Percentiles rank a stretch among this genome's conserved stretches.
Evolutionary conservation across 2,888 invertebrate genomes (phyloP).

Genomic region (Sminthurinus aureus): DNA sequence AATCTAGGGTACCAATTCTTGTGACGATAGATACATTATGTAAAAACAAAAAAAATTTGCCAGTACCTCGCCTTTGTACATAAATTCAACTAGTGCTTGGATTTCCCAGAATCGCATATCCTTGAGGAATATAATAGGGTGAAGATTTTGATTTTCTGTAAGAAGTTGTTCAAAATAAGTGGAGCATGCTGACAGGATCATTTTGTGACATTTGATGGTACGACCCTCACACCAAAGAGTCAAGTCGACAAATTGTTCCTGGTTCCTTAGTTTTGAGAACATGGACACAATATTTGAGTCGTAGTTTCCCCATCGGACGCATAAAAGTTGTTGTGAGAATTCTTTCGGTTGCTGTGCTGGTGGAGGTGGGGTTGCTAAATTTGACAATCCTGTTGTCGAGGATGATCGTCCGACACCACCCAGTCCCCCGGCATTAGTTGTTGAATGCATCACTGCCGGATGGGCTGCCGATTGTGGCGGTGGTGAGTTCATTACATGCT

Average conservation of each 20-base stretch:
- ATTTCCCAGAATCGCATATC: conserved; percentile 60
- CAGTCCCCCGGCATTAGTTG: conserved; percentile 46
- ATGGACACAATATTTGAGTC: conserved; percentile 60
- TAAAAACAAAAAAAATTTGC: too few species aligned
- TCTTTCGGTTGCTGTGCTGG: conserved; percentile 42
- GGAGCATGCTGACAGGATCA: conserved; percentile 59
- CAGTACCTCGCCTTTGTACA: conserved; percentile 59
- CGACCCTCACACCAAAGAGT: conserved; percentile 59
- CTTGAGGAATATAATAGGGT: conserved; percentile 59
- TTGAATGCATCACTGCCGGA: conserved; percentile 48
- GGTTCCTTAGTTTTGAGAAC: conserved; percentile 59
- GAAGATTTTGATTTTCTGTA: conserved; percentile 56
- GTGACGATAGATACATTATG: too few species aligned
- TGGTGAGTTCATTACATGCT: conserved; percentile 58
- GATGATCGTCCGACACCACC: conserved; percentile 45
- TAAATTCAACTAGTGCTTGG: conserved; percentile 59
- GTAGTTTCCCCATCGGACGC: conserved; percentile 60
- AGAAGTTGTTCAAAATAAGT: conserved; percentile 59
- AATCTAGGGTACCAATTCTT: too few species aligned
- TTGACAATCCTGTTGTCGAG: conserved; percentile 21
- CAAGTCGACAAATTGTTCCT: conserved; percentile 59
- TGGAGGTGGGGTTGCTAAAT: conserved; percentile 42
- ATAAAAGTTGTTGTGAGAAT: conserved; percentile 58
- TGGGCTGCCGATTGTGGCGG: conserved; percentile 53
- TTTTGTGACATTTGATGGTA: conserved; percentile 57